Conservation (phyloP, 2,888 invertebrate species). For the Lochmaea capreae region DNA sequence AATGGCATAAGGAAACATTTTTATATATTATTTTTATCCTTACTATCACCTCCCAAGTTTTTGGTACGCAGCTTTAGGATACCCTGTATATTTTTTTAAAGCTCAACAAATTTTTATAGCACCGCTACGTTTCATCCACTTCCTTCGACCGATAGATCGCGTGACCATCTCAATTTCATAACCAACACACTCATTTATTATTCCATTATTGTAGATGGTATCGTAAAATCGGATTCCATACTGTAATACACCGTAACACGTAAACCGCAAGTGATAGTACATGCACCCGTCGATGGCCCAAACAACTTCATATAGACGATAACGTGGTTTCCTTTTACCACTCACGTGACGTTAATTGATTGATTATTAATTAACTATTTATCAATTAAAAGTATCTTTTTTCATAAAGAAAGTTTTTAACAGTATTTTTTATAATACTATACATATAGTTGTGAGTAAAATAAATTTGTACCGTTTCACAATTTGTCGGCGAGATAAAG, state of each 20-base stretch:
- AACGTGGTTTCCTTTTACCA: conserved; percentile 24
- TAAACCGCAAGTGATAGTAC: conserved; percentile 32
- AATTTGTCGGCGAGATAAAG: no score
- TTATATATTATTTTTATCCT: no score
- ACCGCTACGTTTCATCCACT: background rate
- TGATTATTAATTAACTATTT: conserved; percentile 17
- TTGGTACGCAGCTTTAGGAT: no score
- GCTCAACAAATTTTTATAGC: no score
- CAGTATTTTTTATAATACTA: no score
- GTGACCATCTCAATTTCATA: conserved; percentile 41
- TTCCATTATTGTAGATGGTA: conserved; percentile 52
- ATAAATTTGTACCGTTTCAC: no score
- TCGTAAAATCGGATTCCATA: conserved; percentile 41
- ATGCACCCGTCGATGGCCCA: conserved; percentile 11
- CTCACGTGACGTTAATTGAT: conserved; percentile 24
- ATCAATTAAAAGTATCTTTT: background rate
- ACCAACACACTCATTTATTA: conserved; percentile 47
- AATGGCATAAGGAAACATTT: no score
- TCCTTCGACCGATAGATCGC: conserved; percentile 27
- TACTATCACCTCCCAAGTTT: no score
- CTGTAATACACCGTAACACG: conserved; percentile 39
- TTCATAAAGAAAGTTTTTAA: no score
- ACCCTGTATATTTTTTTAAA: no score
- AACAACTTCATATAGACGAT: conserved; percentile 26
- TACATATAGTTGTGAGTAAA: no score